These are phyloP conservation scores for Brachionus sp. DNA, from an alignment of 1,140 invertebrate genomes.

Conservation along the genomic window DNA sequence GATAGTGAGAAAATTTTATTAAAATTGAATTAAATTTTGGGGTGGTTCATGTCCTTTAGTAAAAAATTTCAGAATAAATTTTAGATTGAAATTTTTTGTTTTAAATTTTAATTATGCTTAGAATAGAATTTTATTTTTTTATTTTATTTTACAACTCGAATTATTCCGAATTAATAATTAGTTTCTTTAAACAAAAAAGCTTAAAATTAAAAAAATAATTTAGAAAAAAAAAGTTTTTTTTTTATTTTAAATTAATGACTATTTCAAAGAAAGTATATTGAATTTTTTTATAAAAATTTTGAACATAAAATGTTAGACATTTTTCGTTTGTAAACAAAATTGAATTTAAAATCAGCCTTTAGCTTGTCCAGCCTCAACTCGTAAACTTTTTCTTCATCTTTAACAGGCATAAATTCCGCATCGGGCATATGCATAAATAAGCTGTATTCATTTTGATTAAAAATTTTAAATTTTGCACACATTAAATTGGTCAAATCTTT, in stretches of 20 bases:
- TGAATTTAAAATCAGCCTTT: not conserved
- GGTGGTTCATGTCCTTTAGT: too few relatives aligned
- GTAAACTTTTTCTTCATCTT: not conserved
- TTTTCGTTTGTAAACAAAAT: constrained; percentile 20
- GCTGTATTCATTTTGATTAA: not conserved
- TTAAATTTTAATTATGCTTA: too few relatives aligned
- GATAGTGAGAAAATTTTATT: too few relatives aligned
- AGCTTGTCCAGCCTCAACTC: not conserved
- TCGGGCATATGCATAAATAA: not conserved
- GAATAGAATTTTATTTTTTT: too few relatives aligned
- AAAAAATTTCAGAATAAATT: too few relatives aligned
- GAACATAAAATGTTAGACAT: constrained; percentile 19
- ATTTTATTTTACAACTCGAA: not conserved
- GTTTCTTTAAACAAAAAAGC: too few relatives aligned
- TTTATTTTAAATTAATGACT: not conserved
- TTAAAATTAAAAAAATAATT: not conserved
- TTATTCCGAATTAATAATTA: not conserved
- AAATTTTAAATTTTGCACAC: not conserved
- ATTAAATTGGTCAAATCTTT: not conserved
- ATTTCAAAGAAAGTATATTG: too few relatives aligned
- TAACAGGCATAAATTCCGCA: not conserved
- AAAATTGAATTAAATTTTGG: too few relatives aligned
- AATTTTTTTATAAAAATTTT: not conserved
- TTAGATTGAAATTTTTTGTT: too few relatives aligned
- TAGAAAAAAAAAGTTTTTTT: not conserved